Evolutionary conservation across 2,113 vertebrate species (phyloP).

Genomic region (Lichenostomus cassidix): DNA sequence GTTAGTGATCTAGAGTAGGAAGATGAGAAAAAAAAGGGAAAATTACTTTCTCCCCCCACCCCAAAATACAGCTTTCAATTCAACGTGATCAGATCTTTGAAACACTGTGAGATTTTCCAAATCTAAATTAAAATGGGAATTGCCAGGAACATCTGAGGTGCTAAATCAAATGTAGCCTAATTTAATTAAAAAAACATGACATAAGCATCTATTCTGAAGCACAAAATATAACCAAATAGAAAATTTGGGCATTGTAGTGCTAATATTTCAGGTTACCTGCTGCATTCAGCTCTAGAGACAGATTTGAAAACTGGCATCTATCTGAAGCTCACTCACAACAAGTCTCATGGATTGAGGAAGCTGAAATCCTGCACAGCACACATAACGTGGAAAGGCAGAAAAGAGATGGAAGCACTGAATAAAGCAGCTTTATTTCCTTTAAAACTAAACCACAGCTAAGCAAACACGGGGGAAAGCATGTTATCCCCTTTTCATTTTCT

Average conservation of each 20-base stretch:
- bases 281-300: not conserved
- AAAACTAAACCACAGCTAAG: not conserved
- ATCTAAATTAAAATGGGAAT: not conserved
- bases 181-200: not conserved
- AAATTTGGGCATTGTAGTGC: not conserved
- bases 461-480: not conserved
- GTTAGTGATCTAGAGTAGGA: not conserved
- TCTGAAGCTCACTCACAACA: not conserved
- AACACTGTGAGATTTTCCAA: not conserved
- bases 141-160: not conserved
- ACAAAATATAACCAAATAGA: not conserved
- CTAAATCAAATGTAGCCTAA: not conserved
- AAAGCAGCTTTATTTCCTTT: slow-evolving; percentile 9
- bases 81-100: not conserved
- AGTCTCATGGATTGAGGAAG: not conserved
- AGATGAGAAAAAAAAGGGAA: not conserved
- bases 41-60: not conserved
- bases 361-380: not conserved
- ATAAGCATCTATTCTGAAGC: not conserved
- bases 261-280: not conserved
- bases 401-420: slow-evolving; percentile 21
- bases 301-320: not conserved
- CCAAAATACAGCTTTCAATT: not conserved
- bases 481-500: not conserved
- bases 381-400: not conserved